Base-by-base conservation (phyloP, 2,113 vertebrate species). In the Patagioenas fasciata region DNA sequence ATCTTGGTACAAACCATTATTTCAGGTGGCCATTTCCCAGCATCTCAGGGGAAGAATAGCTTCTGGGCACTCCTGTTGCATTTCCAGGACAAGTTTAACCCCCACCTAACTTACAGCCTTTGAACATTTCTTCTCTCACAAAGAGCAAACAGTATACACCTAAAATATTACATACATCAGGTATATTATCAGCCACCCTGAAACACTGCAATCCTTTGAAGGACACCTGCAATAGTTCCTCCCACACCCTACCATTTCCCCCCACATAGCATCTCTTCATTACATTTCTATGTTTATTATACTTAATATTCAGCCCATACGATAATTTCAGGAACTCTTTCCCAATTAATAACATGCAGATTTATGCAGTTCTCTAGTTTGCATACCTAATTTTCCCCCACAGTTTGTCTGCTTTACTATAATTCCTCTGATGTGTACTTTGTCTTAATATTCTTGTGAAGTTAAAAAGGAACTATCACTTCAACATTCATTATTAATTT, bases 401-500 rank as follows among this genome's bases (percentile, higher is more conserved):
- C 73, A 47, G 87, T 94, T 94, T 94, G 73, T 28, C 93, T 96
- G 90, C 93, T 96, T 96, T 90, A 80, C 91, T 80, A 5, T 53
- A 93, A 97, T 96, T 95, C 91, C 85, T 97, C 93, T 93, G 95
- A 77, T 97, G 92, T 96, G 98, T 97, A 97, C 96, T 98, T 96
- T 97, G 97, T 95, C 88, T 98, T 96, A 96, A 97, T 96, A 95
- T 91, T 91, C 90, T 94, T 93, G 86, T 95, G 91, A 93, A 96
- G 96, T 96, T 97, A 97, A 98, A 97, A 96, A 92, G 94, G 91
- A 98, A 85, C 83, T 51, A 70, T 96, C 82, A 84, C 89, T 96
- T 82, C 91, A 97, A 90, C 89, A 97, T 97, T 80, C 89, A 95
- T 97, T 97, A 97, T 97, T 98, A 97, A 97, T 98, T 97, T 96